These are phyloP conservation scores for Emydocephalus ijimae DNA, from an alignment of 2,113 vertebrate genomes.

Conservation along the genomic window DNA sequence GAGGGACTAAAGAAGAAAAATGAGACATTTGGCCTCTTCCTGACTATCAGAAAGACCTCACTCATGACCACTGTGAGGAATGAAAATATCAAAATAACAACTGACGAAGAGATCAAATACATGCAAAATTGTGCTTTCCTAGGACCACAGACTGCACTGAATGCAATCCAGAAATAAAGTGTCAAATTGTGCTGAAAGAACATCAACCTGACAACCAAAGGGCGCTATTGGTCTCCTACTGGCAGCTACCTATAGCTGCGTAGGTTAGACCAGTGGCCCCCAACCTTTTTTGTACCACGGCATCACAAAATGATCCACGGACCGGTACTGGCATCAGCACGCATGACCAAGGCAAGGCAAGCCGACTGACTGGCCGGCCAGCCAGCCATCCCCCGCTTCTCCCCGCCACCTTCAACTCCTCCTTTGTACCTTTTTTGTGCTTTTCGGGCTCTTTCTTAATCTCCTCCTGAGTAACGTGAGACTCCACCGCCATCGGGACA, in stretches of 20 bases:
- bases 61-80: not conserved
- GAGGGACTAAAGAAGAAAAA: not conserved
- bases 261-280: not conserved
- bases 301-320: too few species aligned
- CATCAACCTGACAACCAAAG: not conserved
- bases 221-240: not conserved
- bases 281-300: too few species aligned
- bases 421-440: too few species aligned
- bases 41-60: not conserved
- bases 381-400: too few species aligned
- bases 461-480: too few species aligned
- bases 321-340: too few species aligned
- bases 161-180: not conserved
- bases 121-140: not conserved
- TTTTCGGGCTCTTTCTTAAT: too few species aligned
- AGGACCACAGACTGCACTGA: not conserved
- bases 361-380: too few species aligned
- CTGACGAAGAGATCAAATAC: not conserved
- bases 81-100: not conserved
- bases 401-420: too few species aligned
- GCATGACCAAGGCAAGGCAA: too few species aligned
- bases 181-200: not conserved
- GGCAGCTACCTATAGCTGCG: not conserved
- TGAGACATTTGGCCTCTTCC: not conserved
- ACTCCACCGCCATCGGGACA: too few species aligned